Base-by-base conservation (phyloP, 2,888 invertebrate genomes). In the Auanema freiburgensis region DNA sequence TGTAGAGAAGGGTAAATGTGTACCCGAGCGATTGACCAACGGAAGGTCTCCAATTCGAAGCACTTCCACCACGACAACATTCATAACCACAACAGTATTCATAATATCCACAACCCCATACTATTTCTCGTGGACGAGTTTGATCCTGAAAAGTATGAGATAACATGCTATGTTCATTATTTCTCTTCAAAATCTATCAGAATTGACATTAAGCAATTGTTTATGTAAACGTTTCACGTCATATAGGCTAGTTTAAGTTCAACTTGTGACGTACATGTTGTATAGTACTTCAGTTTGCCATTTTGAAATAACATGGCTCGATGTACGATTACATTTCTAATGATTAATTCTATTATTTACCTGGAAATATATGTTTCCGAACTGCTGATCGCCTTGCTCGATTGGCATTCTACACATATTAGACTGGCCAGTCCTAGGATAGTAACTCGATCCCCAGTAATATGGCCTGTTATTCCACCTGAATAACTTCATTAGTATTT, bases 401-500 rank as follows among this genome's bases (percentile, higher is more conserved):
- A 82, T 66, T n/a, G 82, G 81, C 82, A 82, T 82, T 43, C 82
- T 62, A 59, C 82, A 82, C 79, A 80, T 80, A 21, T 74, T 67
- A 14, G 66, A 63, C 57, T 68, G 66, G 63, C 76, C 74, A 14
- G 66, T 74, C 10, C 64, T 46, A 1, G 66, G 57, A 49, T 79
- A 82, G 64, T 81, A 71, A 60, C 72, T 74, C 10, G 63, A 51
- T 6, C 81, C 81, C 80, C 80, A 81, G 59, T 81, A 81, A 64
- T 81, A 81, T 11, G 71, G 72, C 0, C 81, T 72, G 55, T 69
- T 73, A 57, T 76, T 75, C 79, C 79, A 80, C 71, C 80, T 81
- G 56, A 23, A 18, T 41, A 51, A 6, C 21, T 44, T 44, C n/a
- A 11, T 11, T 6, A 18, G 1, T 25, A 43, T 25, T 53, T 24